Conservation (phyloP, 2,113 vertebrate species). For the Tragelaphus strepsiceros region DNA sequence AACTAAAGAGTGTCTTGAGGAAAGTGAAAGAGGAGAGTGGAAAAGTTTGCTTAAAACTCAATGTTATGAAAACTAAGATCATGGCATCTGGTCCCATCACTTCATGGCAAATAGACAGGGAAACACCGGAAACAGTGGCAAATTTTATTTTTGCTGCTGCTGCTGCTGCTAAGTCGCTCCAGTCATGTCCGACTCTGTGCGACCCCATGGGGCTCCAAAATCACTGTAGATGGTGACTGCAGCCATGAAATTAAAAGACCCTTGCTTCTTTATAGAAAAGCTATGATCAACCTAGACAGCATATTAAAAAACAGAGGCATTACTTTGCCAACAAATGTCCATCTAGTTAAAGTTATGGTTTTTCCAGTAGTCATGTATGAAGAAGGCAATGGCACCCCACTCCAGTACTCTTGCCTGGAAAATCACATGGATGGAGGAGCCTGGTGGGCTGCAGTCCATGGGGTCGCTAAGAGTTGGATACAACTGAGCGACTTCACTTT, state of each 20-base stretch:
- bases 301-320: background rate
- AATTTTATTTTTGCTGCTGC: background rate
- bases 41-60: background rate
- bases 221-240: background rate
- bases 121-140: background rate
- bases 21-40: background rate
- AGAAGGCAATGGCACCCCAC: too few species aligned
- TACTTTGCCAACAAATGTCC: background rate
- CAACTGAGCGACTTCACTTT: too few species aligned
- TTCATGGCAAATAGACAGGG: background rate
- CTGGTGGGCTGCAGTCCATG: too few species aligned
- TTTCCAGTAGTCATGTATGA: background rate
- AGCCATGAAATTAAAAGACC: background rate
- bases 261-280: background rate
- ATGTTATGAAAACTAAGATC: background rate
- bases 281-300: background rate
- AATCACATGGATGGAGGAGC: too few species aligned
- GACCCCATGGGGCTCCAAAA: background rate
- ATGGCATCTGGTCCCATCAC: background rate
- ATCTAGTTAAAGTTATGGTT: background rate
- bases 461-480: too few species aligned
- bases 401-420: too few species aligned
- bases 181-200: too few species aligned
- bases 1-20: background rate
- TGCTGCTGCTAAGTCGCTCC: too few species aligned